Evolutionary conservation across 1,140 invertebrate genomes (phyloP).

Genomic region (Drosophila santomea): DNA sequence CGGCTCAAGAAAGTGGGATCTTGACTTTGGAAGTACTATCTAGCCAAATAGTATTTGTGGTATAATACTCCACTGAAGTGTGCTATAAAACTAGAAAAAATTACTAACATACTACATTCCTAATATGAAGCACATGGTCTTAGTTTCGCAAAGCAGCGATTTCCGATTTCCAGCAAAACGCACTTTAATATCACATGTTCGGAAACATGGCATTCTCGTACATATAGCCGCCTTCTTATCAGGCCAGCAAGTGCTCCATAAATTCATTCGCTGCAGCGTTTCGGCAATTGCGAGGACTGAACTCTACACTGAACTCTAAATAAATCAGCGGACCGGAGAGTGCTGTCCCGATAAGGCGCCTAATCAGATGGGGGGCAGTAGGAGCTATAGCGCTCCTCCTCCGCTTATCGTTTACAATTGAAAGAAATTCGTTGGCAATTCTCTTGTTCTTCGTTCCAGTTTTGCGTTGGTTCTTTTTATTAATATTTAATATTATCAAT

Average conservation of each 20-base stretch:
- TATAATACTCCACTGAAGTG: too few species aligned
- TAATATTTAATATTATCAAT: constrained; percentile 47
- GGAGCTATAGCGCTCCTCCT: background rate
- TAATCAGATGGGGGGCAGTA: constrained; percentile 9
- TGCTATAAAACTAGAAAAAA: too few species aligned
- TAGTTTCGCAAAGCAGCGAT: background rate
- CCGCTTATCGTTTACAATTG: constrained; percentile 5
- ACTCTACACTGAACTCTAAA: constrained; percentile 27
- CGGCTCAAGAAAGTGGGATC: background rate
- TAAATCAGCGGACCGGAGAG: constrained; percentile 35
- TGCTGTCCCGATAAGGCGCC: constrained; percentile 27
- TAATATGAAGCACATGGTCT: background rate
- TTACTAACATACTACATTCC: too few species aligned
- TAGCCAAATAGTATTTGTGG: too few species aligned
- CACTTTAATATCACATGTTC: constrained; percentile 23
- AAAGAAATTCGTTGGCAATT: constrained; percentile 2
- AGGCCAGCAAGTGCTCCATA: constrained; percentile 14
- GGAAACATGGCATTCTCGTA: background rate
- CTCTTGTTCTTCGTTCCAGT: constrained; percentile 48
- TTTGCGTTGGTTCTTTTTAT: constrained; percentile 43
- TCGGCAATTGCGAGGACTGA: constrained; percentile 24
- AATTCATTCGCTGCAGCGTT: constrained; percentile 24
- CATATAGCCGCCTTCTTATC: constrained; percentile 23
- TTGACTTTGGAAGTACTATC: background rate
- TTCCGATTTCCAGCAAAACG: constrained; percentile 2